These are phyloP conservation scores for Epinotia nisella DNA, from an alignment of 2,888 invertebrate genomes.

Conservation along the genomic window DNA sequence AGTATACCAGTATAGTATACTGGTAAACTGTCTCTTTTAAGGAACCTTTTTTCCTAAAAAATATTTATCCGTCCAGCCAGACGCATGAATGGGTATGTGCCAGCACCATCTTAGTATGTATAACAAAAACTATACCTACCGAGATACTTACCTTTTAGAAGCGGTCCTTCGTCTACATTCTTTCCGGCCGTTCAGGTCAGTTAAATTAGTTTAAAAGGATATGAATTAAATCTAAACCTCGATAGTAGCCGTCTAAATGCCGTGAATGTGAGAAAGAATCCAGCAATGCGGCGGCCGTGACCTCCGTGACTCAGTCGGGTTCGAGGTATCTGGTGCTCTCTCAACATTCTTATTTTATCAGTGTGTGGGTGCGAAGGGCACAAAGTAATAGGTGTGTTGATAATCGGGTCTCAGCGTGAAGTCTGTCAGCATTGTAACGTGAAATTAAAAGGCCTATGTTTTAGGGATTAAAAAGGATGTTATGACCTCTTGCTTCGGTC, in stretches of 20 bases:
- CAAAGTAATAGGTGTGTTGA: background rate
- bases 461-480: background rate
- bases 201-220: slow-evolving; percentile 34
- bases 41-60: no score
- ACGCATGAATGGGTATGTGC: background rate
- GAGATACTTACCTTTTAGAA: background rate
- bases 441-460: background rate
- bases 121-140: background rate
- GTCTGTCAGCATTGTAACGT: background rate
- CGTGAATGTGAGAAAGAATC: slow-evolving; percentile 40
- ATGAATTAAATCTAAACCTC: slow-evolving; percentile 38
- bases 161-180: slow-evolving; percentile 19
- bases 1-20: no score
- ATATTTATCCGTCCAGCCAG: no score
- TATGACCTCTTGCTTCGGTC: background rate
- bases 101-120: background rate
- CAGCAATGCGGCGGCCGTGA: slow-evolving; percentile 15
- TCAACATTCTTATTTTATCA: background rate
- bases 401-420: slow-evolving; percentile 6
- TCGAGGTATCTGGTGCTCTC: slow-evolving; percentile 10
- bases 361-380: slow-evolving; percentile 3
- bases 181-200: slow-evolving; percentile 18
- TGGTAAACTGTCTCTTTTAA: no score
- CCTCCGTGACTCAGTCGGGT: slow-evolving; percentile 1
- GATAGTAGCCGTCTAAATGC: slow-evolving; percentile 33